A percentile compares a stretch with the other conserved stretches of the same genome.
Evolutionary conservation across 2,888 invertebrate genomes (phyloP).

Genomic region (Drosophila lutescens): DNA sequence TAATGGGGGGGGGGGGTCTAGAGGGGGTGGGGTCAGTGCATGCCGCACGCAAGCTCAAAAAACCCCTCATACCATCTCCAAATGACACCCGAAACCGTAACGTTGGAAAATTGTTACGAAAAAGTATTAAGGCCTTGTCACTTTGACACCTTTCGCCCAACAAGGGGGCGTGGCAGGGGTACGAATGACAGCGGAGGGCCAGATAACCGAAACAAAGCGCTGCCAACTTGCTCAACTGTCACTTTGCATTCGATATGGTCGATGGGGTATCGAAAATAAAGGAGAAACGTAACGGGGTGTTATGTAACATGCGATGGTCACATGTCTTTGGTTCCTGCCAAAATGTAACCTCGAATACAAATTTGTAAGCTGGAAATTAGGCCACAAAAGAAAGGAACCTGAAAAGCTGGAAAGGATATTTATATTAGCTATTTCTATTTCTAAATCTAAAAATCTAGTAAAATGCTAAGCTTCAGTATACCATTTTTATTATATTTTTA

Average conservation of each 20-base stretch:
- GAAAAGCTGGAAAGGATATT: too few species aligned
- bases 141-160: conserved; percentile 69
- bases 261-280: conserved; percentile 2
- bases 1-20: conserved; percentile 26
- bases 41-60: conserved; percentile 52
- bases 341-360: not conserved
- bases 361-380: not conserved
- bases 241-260: conserved; percentile 39
- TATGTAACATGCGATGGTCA: conserved; percentile 26
- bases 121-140: conserved; percentile 71
- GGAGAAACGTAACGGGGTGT: not conserved
- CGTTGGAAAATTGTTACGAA: conserved; percentile 69
- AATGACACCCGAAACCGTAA: conserved; percentile 66
- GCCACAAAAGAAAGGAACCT: not conserved
- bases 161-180: not conserved
- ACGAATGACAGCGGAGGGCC: not conserved
- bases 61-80: conserved; percentile 13
- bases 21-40: conserved; percentile 42
- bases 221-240: conserved; percentile 41
- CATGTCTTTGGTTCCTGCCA: conserved; percentile 3
- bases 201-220: conserved; percentile 34
- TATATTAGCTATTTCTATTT: too few species aligned
- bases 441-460: too few species aligned
- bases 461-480: not conserved
- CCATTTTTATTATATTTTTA: too few species aligned